phyloP scores from a whole-genome alignment of 1,140 invertebrate species.

The Hesperophylax magnus region DNA sequence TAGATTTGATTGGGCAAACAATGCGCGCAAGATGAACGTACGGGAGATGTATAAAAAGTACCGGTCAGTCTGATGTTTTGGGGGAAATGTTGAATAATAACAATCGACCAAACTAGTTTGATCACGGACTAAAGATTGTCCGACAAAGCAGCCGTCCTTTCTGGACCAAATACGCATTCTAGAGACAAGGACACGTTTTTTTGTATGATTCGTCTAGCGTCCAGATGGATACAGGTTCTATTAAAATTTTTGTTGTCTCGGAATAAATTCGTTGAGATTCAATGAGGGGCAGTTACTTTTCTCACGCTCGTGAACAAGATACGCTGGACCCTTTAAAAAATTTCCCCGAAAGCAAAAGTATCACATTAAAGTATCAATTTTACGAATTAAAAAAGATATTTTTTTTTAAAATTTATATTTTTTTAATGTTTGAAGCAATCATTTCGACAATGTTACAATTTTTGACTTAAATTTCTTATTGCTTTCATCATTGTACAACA shows the following conservation, averaged over 20 bases:
- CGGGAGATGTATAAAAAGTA: conserved; percentile 26
- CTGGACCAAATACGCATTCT: conserved; percentile 26
- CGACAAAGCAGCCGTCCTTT: conserved; percentile 25
- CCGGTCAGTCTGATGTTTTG: conserved; percentile 37
- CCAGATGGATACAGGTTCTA: conserved; percentile 42
- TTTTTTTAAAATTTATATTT: background rate
- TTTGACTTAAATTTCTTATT: too few relatives aligned
- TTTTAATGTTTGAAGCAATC: background rate
- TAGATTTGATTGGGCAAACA: background rate
- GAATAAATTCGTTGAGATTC: conserved; percentile 35
- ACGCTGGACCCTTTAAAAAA: too few relatives aligned
- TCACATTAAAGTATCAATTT: background rate
- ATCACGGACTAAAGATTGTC: conserved; percentile 26
- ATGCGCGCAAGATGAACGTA: background rate
- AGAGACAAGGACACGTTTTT: conserved; percentile 38
- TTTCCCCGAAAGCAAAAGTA: background rate
- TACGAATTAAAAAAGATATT: background rate
- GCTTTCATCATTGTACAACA: too few relatives aligned
- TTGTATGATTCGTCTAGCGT: conserved; percentile 41
- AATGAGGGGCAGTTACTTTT: conserved; percentile 25
- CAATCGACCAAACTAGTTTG: conserved; percentile 40
- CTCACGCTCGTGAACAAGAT: conserved; percentile 6
- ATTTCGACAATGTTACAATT: too few relatives aligned
- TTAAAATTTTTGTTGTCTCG: conserved; percentile 35
- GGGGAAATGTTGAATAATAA: conserved; percentile 46